Conservation (phyloP, 2,888 invertebrate species). For the Ochropleura plecta region DNA sequence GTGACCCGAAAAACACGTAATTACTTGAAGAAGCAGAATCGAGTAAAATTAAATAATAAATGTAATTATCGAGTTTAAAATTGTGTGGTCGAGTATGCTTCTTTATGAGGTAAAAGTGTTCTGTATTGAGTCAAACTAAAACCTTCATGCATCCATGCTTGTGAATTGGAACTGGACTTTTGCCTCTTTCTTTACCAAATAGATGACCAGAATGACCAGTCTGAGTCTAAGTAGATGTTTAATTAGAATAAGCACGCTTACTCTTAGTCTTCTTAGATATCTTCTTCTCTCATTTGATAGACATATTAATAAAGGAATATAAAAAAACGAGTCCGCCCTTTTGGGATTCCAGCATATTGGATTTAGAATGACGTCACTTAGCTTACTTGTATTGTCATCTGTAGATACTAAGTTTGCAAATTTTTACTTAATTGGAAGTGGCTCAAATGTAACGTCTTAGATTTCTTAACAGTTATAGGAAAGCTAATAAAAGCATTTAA, state of each 20-base stretch:
- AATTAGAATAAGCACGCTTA: too few species aligned
- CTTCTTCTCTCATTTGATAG: too few species aligned
- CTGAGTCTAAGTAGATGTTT: neutral
- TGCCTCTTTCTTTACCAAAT: slow-evolving; percentile 6
- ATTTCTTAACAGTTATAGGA: too few species aligned
- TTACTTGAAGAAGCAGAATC: slow-evolving; percentile 50
- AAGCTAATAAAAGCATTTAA: neutral
- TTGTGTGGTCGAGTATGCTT: slow-evolving; percentile 17
- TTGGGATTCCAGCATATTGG: too few species aligned
- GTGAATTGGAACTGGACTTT: slow-evolving; percentile 4
- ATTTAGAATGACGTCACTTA: too few species aligned
- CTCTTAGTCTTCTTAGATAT: too few species aligned
- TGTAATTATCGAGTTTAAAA: slow-evolving; percentile 40
- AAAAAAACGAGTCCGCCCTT: too few species aligned
- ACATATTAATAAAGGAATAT: too few species aligned
- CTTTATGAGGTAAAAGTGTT: neutral
- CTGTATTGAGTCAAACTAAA: slow-evolving; percentile 13
- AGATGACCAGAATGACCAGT: neutral
- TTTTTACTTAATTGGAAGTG: too few species aligned
- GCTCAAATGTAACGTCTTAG: too few species aligned
- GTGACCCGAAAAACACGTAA: slow-evolving; percentile 45
- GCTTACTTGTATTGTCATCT: too few species aligned
- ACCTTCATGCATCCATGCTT: slow-evolving; percentile 16
- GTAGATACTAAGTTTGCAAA: too few species aligned
- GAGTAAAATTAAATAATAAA: slow-evolving; percentile 33